These are phyloP conservation scores for Idaea dimidiata DNA, from an alignment of 2,888 invertebrate genomes.

Conservation along the genomic window DNA sequence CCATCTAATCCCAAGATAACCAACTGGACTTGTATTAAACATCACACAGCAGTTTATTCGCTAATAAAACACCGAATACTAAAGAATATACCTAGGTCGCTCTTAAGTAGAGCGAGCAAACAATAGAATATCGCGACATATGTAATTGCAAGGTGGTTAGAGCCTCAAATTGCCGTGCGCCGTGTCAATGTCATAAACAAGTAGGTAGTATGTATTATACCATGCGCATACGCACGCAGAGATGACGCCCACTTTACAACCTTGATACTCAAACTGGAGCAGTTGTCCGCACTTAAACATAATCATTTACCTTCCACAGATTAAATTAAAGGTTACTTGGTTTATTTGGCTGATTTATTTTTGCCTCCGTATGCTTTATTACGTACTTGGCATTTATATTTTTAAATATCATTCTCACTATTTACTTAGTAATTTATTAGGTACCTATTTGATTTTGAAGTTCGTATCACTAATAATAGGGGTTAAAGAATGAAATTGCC, in stretches of 20 bases:
- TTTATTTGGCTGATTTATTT: slow-evolving; percentile 21
- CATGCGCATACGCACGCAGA: slow-evolving; percentile 22
- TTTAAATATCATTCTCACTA: too few relatives aligned
- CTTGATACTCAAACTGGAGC: slow-evolving; percentile 52
- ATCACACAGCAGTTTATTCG: neutral
- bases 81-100: neutral
- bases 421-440: neutral
- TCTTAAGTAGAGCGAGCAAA: slow-evolving; percentile 19
- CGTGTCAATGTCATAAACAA: slow-evolving; percentile 45
- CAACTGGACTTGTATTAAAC: neutral
- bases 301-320: slow-evolving; percentile 18
- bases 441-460: neutral
- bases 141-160: slow-evolving; percentile 38
- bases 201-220: slow-evolving; percentile 3
- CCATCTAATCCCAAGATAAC: neutral
- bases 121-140: slow-evolving; percentile 24
- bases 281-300: slow-evolving; percentile 35
- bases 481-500: too few relatives aligned
- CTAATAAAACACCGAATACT: slow-evolving; percentile 5
- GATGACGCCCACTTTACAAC: slow-evolving; percentile 46
- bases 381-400: neutral
- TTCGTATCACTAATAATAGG: neutral
- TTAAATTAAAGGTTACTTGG: slow-evolving; percentile 11
- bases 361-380: neutral
- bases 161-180: slow-evolving; percentile 35